Conservation (phyloP, 2,888 invertebrate genomes). For the Amblyjoppa fuscipennis region DNA sequence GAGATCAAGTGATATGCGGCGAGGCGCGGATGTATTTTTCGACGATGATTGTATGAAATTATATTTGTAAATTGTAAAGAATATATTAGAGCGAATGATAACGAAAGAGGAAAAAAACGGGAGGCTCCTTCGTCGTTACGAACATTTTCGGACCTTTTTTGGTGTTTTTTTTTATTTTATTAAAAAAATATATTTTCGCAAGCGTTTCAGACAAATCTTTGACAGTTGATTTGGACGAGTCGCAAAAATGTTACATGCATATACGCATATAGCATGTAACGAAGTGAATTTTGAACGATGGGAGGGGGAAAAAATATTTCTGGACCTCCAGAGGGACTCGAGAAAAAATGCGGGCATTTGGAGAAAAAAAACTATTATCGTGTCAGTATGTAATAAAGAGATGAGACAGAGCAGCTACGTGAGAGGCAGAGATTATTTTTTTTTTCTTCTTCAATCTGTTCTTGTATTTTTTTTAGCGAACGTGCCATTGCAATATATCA, state of each 20-base stretch:
- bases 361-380: conserved; percentile 64
- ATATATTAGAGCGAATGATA: conserved; percentile 74
- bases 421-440: conserved; percentile 19
- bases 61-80: conserved; percentile 84
- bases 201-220: conserved; percentile 34
- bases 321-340: conserved; percentile 40
- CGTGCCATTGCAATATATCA: conserved; percentile 58
- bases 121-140: conserved; percentile 21
- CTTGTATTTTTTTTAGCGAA: conserved; percentile 3
- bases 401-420: conserved; percentile 69
- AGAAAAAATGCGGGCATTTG: conserved; percentile 80
- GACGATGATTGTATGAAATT: conserved; percentile 81
- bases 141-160: not conserved
- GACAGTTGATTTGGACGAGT: conserved; percentile 30
- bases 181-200: conserved; percentile 45
- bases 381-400: conserved; percentile 67
- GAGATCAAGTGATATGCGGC: conserved; percentile 75
- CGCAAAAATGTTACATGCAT: conserved; percentile 8
- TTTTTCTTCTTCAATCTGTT: conserved; percentile 6
- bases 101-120: conserved; percentile 27
- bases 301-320: conserved; percentile 58
- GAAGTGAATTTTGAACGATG: conserved; percentile 67
- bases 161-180: conserved; percentile 10
- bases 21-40: conserved; percentile 82
- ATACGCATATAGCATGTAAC: conserved; percentile 51